Evolutionary conservation across 2,888 invertebrate genomes (phyloP), one percentile per base, ranked within the genome.

Genomic region (Agonopterix alstromeriana): DNA sequence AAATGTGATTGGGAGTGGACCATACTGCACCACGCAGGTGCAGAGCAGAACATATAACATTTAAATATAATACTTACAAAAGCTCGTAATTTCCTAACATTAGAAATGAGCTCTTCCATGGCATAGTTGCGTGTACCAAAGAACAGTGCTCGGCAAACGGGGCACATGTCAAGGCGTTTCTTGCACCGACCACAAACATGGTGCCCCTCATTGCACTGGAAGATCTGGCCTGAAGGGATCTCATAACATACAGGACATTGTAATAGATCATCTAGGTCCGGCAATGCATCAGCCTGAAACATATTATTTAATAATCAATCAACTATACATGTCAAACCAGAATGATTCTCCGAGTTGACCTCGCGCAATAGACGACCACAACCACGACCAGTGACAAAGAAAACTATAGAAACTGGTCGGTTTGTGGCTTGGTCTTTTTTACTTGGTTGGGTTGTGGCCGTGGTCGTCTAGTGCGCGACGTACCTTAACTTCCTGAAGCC

Each of bases 161-260:
- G 91, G 57, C 91, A 91, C 35, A 75, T 67, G 35, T 72, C 67
- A 17, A 91, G 70, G 48, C 88, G 84, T 42, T 64, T 58, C 57
- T 82, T 89, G 65, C 91, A 91, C 1, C 70, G 63, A 2, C 77
- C 78, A 53, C 91, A 91, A 0, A 91, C 84, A 67, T 91, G 90
- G 60, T 91, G 91, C 0, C 91, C 91, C 53, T 89, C 84, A 57
- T 79, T 72, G 59, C 91, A 91, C 61, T 90, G 89, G 53, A 86
- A 81, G 51, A 91, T 88, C 52, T 82, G 82, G 1, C 81, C 83
- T 1, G 73, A 54, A 9, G 90, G 85, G 48, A 86, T 81, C 56
- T 90, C 90, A 59, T 89, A 89, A 66, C 91, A 91, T n/a, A 91
- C 86, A 14, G 90, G 90, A 63, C 91, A 91, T 67, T 90, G 89